Conservation (phyloP, 2,888 invertebrate species). For the Pyrrhia umbra region DNA sequence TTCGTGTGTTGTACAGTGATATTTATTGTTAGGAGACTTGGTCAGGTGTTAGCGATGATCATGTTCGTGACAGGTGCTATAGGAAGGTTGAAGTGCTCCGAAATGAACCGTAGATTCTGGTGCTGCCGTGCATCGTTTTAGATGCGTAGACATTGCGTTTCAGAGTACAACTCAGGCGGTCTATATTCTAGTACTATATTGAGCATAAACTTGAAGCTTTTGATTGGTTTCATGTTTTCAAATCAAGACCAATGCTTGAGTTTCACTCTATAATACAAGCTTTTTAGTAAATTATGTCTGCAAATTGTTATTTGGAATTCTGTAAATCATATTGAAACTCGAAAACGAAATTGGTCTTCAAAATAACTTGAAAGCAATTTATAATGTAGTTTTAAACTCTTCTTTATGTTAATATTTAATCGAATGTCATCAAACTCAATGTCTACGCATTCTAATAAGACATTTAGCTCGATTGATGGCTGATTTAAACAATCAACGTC, state of each 20-base stretch:
- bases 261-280: no score
- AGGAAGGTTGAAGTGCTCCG: constrained; percentile 30
- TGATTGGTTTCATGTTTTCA: no score
- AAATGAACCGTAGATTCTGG: constrained; percentile 13
- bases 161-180: no score
- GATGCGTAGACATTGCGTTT: constrained; percentile 25
- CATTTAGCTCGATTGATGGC: not conserved
- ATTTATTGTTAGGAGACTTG: constrained; percentile 56
- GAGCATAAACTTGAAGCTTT: no score
- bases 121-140: constrained; percentile 3
- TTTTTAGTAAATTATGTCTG: no score
- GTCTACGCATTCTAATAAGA: constrained; percentile 32
- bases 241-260: no score
- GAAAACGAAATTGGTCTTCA: constrained; percentile 17
- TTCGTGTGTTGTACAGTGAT: constrained; percentile 88
- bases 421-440: constrained; percentile 27
- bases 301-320: constrained; percentile 33
- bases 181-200: no score
- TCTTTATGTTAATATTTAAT: constrained; percentile 28
- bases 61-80: constrained; percentile 49
- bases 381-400: constrained; percentile 5
- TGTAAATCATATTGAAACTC: constrained; percentile 6
- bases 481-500: constrained; percentile 35
- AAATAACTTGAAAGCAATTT: constrained; percentile 23
- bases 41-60: constrained; percentile 15